Conservation (phyloP, 2,797 vertebrate genomes). For the Oceanodroma leucorhoa region DNA sequence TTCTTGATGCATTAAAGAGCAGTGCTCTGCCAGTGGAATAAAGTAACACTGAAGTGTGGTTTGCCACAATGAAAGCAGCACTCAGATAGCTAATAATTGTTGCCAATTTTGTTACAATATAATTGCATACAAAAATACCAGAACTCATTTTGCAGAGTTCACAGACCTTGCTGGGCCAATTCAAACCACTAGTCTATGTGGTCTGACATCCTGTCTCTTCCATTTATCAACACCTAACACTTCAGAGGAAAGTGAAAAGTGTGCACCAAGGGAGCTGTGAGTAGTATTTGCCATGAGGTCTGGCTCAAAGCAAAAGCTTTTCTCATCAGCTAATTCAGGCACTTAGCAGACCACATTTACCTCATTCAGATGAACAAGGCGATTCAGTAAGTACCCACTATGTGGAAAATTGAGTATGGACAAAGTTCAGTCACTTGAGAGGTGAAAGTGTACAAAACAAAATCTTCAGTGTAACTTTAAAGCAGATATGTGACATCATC, state of each 20-base stretch:
- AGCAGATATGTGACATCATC: not conserved
- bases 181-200: not conserved
- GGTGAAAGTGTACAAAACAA: not conserved
- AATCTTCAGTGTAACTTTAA: not conserved
- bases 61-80: not conserved
- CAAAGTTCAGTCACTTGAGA: not conserved
- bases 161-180: not conserved
- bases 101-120: not conserved
- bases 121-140: not conserved
- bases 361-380: not conserved
- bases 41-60: not conserved
- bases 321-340: not conserved
- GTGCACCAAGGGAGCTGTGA: not conserved
- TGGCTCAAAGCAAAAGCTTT: not conserved
- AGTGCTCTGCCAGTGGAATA: not conserved
- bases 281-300: not conserved
- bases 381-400: not conserved
- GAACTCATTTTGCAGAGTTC: not conserved
- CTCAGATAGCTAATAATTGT: not conserved
- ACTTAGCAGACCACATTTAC: not conserved
- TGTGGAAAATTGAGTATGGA: not conserved
- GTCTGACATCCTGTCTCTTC: not conserved
- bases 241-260: not conserved
- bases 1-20: not conserved
- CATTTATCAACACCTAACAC: not conserved